These are phyloP conservation scores for Ceratoteleas bidentatus DNA, from an alignment of 1,140 invertebrate genomes.

Conservation along the genomic window DNA sequence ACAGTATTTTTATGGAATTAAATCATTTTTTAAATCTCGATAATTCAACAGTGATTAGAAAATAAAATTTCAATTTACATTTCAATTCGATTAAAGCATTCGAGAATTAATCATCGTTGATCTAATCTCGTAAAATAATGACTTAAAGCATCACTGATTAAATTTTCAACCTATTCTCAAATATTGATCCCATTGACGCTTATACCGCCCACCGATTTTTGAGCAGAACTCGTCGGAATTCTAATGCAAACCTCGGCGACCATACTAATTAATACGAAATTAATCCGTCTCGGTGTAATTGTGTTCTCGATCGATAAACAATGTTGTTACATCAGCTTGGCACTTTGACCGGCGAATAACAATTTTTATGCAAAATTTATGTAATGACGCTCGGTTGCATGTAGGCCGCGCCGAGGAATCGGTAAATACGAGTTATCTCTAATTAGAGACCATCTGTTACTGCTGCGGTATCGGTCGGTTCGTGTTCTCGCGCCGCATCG, in stretches of 20 bases:
- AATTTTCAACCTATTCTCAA: too few species aligned
- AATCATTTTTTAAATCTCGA: too few species aligned
- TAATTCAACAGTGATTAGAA: too few species aligned
- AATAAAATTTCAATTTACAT: too few species aligned
- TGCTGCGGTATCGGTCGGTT: constrained; percentile 41
- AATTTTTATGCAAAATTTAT: constrained; percentile 43
- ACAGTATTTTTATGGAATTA: too few species aligned
- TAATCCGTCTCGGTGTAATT: constrained; percentile 15
- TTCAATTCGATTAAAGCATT: too few species aligned
- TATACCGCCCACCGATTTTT: too few species aligned
- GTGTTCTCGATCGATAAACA: constrained; percentile 25
- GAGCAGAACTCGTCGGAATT: too few species aligned
- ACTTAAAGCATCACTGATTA: too few species aligned
- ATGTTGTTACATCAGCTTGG: constrained; percentile 8
- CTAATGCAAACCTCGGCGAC: neutral
- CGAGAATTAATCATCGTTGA: too few species aligned
- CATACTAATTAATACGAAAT: constrained; percentile 18
- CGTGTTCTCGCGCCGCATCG: constrained; percentile 45
- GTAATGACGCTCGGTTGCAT: constrained; percentile 9
- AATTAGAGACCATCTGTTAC: constrained; percentile 66
- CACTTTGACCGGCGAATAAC: constrained; percentile 13
- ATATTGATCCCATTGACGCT: too few species aligned
- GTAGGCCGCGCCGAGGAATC: constrained; percentile 43
- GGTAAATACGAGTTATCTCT: constrained; percentile 63
- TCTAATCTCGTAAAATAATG: too few species aligned